Conservation (phyloP, 53 echinoderm and acorn worm genomes). For the Hippasteria phrygiana region DNA sequence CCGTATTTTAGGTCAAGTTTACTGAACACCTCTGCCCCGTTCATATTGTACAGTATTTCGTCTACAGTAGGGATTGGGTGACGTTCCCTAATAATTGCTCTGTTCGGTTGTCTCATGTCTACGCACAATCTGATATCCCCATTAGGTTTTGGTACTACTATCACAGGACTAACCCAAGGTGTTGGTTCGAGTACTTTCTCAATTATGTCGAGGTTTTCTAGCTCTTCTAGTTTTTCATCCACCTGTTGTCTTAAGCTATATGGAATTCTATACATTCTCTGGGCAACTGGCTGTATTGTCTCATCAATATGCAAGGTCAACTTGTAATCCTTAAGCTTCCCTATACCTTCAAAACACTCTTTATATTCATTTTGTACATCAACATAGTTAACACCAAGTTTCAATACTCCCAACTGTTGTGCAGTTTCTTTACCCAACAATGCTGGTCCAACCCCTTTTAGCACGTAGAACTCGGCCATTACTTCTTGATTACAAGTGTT, state of each 20-base stretch:
- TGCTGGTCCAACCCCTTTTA: conserved; percentile 63
- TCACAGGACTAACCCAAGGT: conserved; percentile 72
- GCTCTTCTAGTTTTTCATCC: conserved; percentile 64
- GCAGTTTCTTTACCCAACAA: conserved; percentile 61
- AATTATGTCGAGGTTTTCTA: conserved; percentile 58
- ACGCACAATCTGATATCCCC: conserved; percentile 65
- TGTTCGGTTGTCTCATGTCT: conserved; percentile 77
- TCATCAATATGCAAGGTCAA: conserved; percentile 64
- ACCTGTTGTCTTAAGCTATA: conserved; percentile 47
- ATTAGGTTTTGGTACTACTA: conserved; percentile 66
- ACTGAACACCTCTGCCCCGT: conserved; percentile 69
- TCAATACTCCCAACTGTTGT: conserved; percentile 41
- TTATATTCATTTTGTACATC: conserved; percentile 41
- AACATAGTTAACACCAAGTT: conserved; percentile 53
- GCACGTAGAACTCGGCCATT: conserved; percentile 61
- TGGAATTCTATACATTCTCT: conserved; percentile 56
- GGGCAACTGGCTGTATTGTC: conserved; percentile 48
- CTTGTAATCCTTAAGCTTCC: conserved; percentile 67
- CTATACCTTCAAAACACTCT: conserved; percentile 66
- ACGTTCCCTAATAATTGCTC: conserved; percentile 64
- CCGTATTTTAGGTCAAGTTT: conserved; percentile 72
- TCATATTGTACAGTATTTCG: conserved; percentile 68
- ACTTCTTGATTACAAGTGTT: conserved; percentile 19
- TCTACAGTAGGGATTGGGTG: conserved; percentile 74
- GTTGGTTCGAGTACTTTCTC: conserved; percentile 67